A percentile compares a stretch with the other conserved stretches of the same genome.
Evolutionary conservation across 1,140 invertebrate species (phyloP).

Genomic region (Trypoxylus dichotomus): DNA sequence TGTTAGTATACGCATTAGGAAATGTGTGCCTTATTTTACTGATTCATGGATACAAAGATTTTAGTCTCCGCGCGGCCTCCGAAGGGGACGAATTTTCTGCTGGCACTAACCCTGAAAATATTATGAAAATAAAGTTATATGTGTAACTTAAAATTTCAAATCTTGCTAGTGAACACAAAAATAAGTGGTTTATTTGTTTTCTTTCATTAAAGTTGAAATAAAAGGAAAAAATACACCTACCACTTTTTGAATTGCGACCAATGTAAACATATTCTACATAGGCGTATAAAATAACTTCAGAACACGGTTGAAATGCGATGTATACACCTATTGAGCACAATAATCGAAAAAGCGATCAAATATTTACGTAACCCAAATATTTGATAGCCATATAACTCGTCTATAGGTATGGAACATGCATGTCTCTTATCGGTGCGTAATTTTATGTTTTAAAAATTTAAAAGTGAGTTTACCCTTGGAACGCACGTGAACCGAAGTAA

Average conservation of each 20-base stretch:
- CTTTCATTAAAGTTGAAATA: no score
- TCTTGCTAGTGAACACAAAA: no score
- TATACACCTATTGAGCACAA: background rate
- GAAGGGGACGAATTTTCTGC: no score
- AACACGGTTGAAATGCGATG: background rate
- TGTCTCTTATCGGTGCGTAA: constrained; percentile 8
- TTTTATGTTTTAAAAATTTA: constrained; percentile 22
- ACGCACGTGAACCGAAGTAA: constrained; percentile 34
- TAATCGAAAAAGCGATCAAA: constrained; percentile 24
- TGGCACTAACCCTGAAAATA: no score
- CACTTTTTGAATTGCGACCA: background rate
- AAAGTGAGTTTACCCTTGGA: constrained; percentile 34
- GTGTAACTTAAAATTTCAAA: no score
- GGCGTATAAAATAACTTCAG: background rate
- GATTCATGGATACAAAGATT: no score
- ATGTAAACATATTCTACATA: background rate
- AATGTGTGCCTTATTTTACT: no score
- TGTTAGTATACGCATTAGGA: no score
- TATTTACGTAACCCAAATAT: constrained; percentile 22
- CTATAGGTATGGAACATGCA: background rate
- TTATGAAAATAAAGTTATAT: no score
- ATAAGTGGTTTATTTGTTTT: no score
- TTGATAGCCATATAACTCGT: constrained; percentile 10
- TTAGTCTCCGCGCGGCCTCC: no score
- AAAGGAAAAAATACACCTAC: background rate